Evolutionary conservation across 1,140 invertebrate genomes (phyloP).

Genomic region (Brachionus rubens): DNA sequence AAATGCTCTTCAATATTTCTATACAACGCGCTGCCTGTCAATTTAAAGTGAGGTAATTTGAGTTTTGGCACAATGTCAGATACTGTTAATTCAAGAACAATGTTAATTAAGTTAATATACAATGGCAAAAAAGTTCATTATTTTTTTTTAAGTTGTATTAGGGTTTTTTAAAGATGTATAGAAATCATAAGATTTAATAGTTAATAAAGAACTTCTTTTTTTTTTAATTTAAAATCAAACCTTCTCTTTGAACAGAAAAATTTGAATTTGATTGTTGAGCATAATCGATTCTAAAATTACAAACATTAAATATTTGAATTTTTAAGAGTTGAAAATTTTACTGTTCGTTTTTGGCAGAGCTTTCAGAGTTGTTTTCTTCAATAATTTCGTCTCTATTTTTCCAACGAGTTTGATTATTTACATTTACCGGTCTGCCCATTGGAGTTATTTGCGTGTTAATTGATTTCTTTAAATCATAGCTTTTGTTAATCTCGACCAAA

Average conservation of each 20-base stretch:
- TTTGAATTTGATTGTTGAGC: too few relatives aligned
- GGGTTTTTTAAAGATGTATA: too few relatives aligned
- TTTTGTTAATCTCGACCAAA: neutral
- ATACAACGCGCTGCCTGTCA: slow-evolving; percentile 6
- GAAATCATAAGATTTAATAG: too few relatives aligned
- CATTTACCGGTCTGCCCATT: slow-evolving; percentile 39
- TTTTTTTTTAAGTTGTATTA: too few relatives aligned
- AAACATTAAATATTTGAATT: too few relatives aligned
- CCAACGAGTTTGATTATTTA: neutral
- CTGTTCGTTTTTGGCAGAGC: neutral
- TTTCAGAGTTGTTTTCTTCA: neutral
- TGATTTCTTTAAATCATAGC: neutral
- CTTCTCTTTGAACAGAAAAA: too few relatives aligned
- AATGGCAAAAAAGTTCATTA: too few relatives aligned
- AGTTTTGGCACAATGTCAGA: neutral
- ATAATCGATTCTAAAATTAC: too few relatives aligned
- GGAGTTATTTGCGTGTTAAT: slow-evolving; percentile 35
- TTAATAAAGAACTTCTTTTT: too few relatives aligned
- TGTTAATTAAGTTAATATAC: neutral
- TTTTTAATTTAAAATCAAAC: too few relatives aligned
- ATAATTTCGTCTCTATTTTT: neutral
- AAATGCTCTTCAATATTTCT: neutral
- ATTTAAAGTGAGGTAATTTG: neutral
- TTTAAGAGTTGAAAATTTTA: too few relatives aligned
- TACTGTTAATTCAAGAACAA: neutral